Conservation (phyloP, 2,113 vertebrate genomes). For the Sinocyclocheilus maitianheensis region DNA sequence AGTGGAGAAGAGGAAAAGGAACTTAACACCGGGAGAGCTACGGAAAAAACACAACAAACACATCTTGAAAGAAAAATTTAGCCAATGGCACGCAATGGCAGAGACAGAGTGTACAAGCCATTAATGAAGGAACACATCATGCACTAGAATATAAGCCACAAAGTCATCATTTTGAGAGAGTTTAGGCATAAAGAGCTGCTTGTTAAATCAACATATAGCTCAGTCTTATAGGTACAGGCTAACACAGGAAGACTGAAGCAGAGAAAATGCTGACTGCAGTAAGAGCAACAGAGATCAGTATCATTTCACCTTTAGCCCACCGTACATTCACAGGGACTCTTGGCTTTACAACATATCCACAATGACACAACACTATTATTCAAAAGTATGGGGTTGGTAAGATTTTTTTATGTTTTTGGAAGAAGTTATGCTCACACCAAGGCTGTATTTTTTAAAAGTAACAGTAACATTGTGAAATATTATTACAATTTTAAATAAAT, state of each 20-base stretch:
- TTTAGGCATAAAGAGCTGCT: background rate
- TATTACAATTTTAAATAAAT: too few relatives aligned
- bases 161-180: background rate
- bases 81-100: background rate
- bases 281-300: background rate
- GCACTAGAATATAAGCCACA: background rate
- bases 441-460: too few relatives aligned
- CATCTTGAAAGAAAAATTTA: background rate
- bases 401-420: too few relatives aligned
- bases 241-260: background rate
- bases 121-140: background rate
- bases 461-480: too few relatives aligned
- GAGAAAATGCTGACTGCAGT: slow-evolving; percentile 5
- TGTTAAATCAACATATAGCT: background rate
- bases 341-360: background rate
- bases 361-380: background rate
- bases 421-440: too few relatives aligned
- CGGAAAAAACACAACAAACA: slow-evolving; percentile 30
- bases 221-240: background rate
- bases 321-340: background rate
- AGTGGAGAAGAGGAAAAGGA: slow-evolving; percentile 63
- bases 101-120: background rate
- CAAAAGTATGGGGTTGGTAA: background rate
- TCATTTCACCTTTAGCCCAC: slow-evolving; percentile 1
- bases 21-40: slow-evolving; percentile 64